phyloP scores from a whole-genome alignment of 2,888 invertebrate species.

The Eupelmus urozonus region DNA sequence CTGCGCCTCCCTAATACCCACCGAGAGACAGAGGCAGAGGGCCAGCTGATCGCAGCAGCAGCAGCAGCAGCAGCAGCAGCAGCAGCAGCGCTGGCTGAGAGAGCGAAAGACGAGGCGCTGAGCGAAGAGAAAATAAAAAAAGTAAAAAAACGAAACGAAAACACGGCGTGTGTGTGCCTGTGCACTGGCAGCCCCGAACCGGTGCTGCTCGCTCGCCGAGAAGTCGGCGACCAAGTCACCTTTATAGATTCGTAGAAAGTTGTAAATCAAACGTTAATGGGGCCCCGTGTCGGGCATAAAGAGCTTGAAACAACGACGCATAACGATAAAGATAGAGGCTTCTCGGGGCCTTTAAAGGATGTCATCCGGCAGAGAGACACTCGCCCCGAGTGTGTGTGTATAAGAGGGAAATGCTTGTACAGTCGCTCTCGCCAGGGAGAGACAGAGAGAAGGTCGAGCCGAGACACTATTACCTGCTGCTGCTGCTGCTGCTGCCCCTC shows the following conservation, averaged over 20 bases:
- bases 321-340: constrained; percentile 76
- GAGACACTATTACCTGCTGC: background rate
- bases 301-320: constrained; percentile 75
- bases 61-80: background rate
- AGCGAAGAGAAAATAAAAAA: background rate
- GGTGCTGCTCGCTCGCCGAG: constrained; percentile 7
- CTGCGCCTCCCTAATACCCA: background rate
- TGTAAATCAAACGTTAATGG: constrained; percentile 77
- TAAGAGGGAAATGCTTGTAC: background rate
- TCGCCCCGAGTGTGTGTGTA: constrained; percentile 1
- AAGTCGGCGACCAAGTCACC: constrained; percentile 43
- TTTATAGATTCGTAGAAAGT: constrained; percentile 76
- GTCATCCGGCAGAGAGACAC: constrained; percentile 51
- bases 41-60: constrained; percentile 8
- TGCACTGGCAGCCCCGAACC: background rate
- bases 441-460: constrained; percentile 36
- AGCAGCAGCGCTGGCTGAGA: background rate
- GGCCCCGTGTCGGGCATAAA: constrained; percentile 74
- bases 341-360: constrained; percentile 60
- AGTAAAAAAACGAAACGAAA: constrained; percentile 8
- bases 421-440: background rate
- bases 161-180: background rate
- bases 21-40: no score
- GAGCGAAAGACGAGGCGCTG: background rate
- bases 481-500: constrained; percentile 32